Conservation (phyloP, 2,797 vertebrate species). For the Adelosebastes latens region DNA sequence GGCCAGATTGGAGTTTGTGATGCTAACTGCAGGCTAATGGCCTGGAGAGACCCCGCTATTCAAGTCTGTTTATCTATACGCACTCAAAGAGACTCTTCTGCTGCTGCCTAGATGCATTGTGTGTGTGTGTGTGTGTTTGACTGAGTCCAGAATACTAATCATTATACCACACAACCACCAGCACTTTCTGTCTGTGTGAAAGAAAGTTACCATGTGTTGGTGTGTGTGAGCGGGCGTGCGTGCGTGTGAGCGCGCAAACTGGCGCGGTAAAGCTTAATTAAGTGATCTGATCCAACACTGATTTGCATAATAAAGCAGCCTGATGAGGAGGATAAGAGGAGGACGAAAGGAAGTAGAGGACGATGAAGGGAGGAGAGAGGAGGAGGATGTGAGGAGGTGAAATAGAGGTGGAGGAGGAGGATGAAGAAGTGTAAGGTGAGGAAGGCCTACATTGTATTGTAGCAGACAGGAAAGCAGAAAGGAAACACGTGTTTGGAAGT, state of each 20-base stretch:
- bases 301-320: slow-evolving; percentile 79
- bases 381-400: slow-evolving; percentile 22
- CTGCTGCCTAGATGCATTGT: slow-evolving; percentile 34
- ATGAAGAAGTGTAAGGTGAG: not conserved
- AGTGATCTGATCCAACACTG: slow-evolving; percentile 72
- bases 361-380: slow-evolving; percentile 33
- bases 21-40: slow-evolving; percentile 72
- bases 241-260: slow-evolving; percentile 15
- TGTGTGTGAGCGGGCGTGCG: not conserved
- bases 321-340: slow-evolving; percentile 62
- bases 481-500: slow-evolving; percentile 1
- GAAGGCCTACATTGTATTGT: slow-evolving; percentile 10
- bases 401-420: slow-evolving; percentile 12
- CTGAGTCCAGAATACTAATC: slow-evolving; percentile 52
- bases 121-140: not conserved
- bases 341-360: slow-evolving; percentile 46
- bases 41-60: slow-evolving; percentile 66
- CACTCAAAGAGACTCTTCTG: slow-evolving; percentile 68
- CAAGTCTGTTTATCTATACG: slow-evolving; percentile 66
- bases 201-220: slow-evolving; percentile 7
- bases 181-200: slow-evolving; percentile 31
- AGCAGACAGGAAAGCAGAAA: slow-evolving; percentile 4
- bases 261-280: slow-evolving; percentile 73
- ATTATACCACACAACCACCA: slow-evolving; percentile 34
- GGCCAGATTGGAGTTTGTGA: slow-evolving; percentile 62